Conservation (phyloP, 2,797 vertebrate genomes). For the Poecilia gillii region DNA sequence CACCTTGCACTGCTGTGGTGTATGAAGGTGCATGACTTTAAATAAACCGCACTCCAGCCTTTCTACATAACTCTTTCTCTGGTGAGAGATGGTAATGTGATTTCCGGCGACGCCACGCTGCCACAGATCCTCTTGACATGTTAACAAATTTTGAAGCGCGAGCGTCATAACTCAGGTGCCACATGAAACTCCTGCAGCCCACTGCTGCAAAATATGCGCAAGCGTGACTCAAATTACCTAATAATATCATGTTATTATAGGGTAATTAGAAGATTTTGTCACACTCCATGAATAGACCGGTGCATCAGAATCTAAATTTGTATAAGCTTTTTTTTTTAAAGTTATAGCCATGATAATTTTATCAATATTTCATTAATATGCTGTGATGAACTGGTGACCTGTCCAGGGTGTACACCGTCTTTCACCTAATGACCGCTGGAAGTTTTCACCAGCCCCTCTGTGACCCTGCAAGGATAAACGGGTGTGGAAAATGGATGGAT, state of each 20-base stretch:
- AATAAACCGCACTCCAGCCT: neutral
- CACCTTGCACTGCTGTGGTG: neutral
- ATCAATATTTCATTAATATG: neutral
- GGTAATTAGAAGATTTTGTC: neutral
- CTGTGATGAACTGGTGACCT: neutral
- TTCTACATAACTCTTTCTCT: neutral
- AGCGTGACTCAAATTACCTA: neutral
- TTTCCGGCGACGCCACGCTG: neutral
- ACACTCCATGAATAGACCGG: neutral
- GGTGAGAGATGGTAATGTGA: neutral
- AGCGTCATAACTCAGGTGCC: neutral
- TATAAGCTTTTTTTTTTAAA: neutral
- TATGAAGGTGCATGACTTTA: neutral
- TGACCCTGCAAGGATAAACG: no score
- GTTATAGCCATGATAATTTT: neutral
- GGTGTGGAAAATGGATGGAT: neutral
- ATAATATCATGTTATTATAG: neutral
- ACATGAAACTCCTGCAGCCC: neutral
- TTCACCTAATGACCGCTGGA: neutral
- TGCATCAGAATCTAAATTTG: neutral
- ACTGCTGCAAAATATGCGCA: neutral
- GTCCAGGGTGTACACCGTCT: neutral
- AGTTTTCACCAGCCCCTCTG: no score
- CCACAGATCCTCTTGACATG: neutral
- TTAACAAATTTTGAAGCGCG: neutral